Base-by-base conservation (phyloP, 1,140 invertebrate species). In the Euwallacea similis region DNA sequence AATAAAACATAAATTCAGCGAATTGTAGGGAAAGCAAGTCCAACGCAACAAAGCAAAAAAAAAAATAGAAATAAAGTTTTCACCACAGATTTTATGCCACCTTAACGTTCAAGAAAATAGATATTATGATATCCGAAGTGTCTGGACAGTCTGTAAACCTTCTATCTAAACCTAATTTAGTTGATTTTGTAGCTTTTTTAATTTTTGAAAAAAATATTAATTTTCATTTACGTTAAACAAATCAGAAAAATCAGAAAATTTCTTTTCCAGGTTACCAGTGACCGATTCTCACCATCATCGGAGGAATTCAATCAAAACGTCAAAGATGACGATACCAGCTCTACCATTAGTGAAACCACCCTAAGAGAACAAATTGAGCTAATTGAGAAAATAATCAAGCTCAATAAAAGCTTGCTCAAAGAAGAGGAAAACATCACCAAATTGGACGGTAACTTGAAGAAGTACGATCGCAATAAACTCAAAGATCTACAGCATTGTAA, bases 371-470 rank as follows among this genome's bases (percentile, higher is more conserved):
- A 90, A 80, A 78, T 90, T 6, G 86, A 88, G 72, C 81, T 91
- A 61, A 82, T 90, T 75, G 90, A 92, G 76, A 89, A 88, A 77
- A 85, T 92, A 21, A 84, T 89, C 7, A 87, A 88, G 15, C 82
- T 93, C 11, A 92, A 92, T 75, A 89, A 90, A 75, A 85, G 86
- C 71, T 81, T 93, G 55, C 86, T 91, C 66, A 84, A 87, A 21
- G 89, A 91, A 80, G 90, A 92, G 77, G 88, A 90, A 78, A 79
- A 86, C 33, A 81, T 91, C 2, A 86, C 89, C 2, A 81, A 89
- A 74, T 77, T 92, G 60, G 87, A 87, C 54, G 85, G 86, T 0
- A 89, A 90, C 81, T 83, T 91, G 8, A 86, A 87, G 74, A 83
- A 89, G 69, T 87, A 89, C 76, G 85, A 87, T 66, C 85, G 87